These are phyloP conservation scores for Cyclopterus lumpus DNA, from an alignment of 2,797 vertebrate genomes.

Conservation along the genomic window DNA sequence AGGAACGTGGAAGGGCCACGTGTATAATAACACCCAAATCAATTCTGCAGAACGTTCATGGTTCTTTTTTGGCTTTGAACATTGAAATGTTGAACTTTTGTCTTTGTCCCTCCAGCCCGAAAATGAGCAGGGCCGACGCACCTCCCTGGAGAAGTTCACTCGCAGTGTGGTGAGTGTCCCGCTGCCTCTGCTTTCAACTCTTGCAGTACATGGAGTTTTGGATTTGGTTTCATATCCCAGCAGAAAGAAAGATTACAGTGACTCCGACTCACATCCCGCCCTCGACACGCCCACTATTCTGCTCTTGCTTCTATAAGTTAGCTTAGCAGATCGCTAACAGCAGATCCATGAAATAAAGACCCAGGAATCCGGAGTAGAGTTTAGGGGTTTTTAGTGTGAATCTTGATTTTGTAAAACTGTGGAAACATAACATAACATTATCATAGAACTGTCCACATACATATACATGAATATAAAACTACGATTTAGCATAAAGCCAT, in stretches of 20 bases:
- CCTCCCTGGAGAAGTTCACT: constrained; percentile 99
- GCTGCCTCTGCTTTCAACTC: neutral
- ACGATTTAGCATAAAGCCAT: too few relatives aligned
- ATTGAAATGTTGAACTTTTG: constrained; percentile 4
- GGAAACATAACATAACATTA: too few relatives aligned
- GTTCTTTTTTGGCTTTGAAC: neutral
- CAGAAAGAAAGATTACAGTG: neutral
- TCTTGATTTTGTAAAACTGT: too few relatives aligned
- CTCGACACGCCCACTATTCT: too few relatives aligned
- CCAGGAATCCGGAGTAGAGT: too few relatives aligned
- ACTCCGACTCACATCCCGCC: neutral
- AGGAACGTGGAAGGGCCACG: too few relatives aligned
- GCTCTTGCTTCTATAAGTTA: too few relatives aligned
- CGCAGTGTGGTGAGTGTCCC: constrained; percentile 93
- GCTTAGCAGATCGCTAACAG: too few relatives aligned
- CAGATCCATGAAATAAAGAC: too few relatives aligned
- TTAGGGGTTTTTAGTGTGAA: too few relatives aligned
- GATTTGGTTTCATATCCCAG: neutral
- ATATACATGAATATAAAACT: too few relatives aligned
- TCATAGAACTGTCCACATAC: too few relatives aligned
- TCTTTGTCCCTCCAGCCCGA: constrained; percentile 86
- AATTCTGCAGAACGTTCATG: neutral
- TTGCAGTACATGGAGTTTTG: neutral
- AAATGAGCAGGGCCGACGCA: constrained; percentile 96
- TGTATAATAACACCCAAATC: neutral